These are phyloP conservation scores for Tinamus major DNA, from an alignment of 2,797 vertebrate species.

Conservation along the genomic window DNA sequence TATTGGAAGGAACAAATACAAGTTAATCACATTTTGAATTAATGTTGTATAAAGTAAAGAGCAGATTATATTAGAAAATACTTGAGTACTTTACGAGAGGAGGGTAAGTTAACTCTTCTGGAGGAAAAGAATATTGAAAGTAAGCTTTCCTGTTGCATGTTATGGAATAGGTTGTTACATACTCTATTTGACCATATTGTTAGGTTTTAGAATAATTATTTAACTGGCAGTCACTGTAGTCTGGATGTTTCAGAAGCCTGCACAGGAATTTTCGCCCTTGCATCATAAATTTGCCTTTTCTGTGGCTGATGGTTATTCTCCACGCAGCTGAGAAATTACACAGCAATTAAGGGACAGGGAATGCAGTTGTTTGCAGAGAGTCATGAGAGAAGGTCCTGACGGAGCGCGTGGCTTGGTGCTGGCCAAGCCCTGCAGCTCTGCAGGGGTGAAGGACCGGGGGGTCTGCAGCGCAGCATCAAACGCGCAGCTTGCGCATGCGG, in stretches of 20 bases:
- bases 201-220: not conserved
- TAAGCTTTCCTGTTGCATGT: not conserved
- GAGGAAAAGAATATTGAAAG: not conserved
- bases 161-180: not conserved
- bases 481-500: accelerated
- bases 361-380: not conserved
- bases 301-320: not conserved
- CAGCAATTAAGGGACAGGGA: not conserved
- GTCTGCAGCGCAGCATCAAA: not conserved
- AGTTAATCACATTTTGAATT: not conserved
- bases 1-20: not conserved
- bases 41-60: not conserved
- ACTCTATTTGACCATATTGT: not conserved
- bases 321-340: not conserved
- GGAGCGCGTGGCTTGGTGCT: accelerated
- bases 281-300: not conserved
- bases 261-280: not conserved
- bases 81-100: not conserved
- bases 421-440: not conserved
- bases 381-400: not conserved
- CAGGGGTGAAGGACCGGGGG: not conserved
- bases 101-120: not conserved
- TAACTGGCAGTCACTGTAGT: not conserved
- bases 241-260: not conserved
- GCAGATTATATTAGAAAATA: not conserved